Evolutionary conservation across 1,140 invertebrate genomes (phyloP), one percentile per base, ranked within the genome.

Genomic region (Dendrolimus kikuchii): DNA sequence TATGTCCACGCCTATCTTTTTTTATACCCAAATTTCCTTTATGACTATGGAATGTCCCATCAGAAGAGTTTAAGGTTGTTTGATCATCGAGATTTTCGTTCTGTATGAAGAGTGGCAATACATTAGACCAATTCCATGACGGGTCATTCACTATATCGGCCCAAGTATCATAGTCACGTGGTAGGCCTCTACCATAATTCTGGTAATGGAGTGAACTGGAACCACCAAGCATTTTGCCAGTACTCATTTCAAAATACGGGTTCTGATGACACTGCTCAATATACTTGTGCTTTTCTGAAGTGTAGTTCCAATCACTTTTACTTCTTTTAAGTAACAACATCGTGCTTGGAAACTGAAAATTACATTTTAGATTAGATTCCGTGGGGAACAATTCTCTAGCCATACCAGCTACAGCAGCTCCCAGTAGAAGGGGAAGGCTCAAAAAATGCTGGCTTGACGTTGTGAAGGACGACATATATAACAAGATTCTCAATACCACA

Each of bases 131-230:
- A 6, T 90, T 89, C 95, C 95, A 97, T 0, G 47, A 48, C 5
- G 40, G 5, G 39, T 63, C 93, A 91, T 0, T 83, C 74, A 59
- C 94, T 94, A 1, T 49, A 88, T 60, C 38, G 51, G 71, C 68
- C 86, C 69, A 76, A 91, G 92, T 94, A 8, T 88, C 61, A 68
- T 94, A 91, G 64, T 92, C 66, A 36, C 58, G 53, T 3, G 53
- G 56, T 56, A 89, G 88, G 2, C 93, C 92, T 50, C 93, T 84
- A 0, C 90, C 90, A 55, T 93, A 93, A 0, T 92, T 90, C 91
- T 95, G 89, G 58, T 93, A 95, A 79, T 95, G 94, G 2, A 93
- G 89, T 3, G 92, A 89, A 39, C 92, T 93, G 3, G 90, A 90
- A 0, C 93, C 93, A 0, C 93, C 94, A 1, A 95, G 66, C 6